Evolutionary conservation across 2,888 invertebrate genomes (phyloP).

Genomic region (Odontothrips loti): DNA sequence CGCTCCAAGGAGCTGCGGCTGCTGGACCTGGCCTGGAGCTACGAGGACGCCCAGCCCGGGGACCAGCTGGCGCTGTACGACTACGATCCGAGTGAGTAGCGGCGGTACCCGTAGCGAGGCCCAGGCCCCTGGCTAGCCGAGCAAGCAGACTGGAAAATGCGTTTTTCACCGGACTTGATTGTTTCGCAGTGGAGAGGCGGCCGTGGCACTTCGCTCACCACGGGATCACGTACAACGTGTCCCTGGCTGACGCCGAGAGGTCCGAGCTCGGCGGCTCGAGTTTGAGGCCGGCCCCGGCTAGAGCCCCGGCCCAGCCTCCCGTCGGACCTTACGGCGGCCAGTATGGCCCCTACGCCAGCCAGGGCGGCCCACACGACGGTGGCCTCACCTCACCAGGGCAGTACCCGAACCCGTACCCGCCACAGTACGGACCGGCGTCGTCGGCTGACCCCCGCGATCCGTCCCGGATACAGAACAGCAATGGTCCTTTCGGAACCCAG

Average conservation of each 20-base stretch:
- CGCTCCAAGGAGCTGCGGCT: neutral
- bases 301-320: too few relatives aligned
- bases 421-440: too few relatives aligned
- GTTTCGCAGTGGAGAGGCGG: neutral
- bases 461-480: too few relatives aligned
- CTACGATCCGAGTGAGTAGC: neutral
- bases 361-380: too few relatives aligned
- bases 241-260: neutral
- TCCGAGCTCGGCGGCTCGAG: too few relatives aligned
- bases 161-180: neutral
- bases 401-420: too few relatives aligned
- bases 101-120: neutral
- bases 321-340: too few relatives aligned
- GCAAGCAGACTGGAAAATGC: neutral
- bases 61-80: slow-evolving; percentile 17
- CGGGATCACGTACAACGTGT: neutral
- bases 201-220: neutral
- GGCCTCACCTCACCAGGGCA: too few relatives aligned
- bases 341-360: too few relatives aligned
- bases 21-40: slow-evolving; percentile 15
- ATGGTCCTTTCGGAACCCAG: too few relatives aligned
- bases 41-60: neutral
- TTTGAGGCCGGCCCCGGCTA: too few relatives aligned
- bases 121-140: neutral
- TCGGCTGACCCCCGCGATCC: too few relatives aligned